Percentiles rank a stretch among this genome's conserved stretches.
These are phyloP conservation scores for Collichthys lucidus DNA, from an alignment of 2,113 vertebrate genomes.

Conservation along the genomic window DNA sequence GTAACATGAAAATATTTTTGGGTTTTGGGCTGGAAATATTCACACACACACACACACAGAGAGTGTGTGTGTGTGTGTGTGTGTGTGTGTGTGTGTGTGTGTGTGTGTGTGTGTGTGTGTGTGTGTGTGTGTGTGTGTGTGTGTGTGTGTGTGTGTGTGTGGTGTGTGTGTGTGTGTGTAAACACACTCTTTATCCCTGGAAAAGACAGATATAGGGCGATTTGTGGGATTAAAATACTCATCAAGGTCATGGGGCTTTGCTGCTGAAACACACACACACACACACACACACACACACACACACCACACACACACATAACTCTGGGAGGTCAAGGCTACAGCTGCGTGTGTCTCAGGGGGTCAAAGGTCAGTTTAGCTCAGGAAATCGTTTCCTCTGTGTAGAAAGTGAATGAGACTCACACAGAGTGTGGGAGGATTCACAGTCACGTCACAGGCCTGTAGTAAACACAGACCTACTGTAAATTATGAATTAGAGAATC, in stretches of 20 bases:
- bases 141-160: too few species aligned
- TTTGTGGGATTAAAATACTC: constrained; percentile 61
- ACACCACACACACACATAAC: constrained; percentile 15
- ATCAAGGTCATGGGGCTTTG: constrained; percentile 45
- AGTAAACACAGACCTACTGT: neutral
- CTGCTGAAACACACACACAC: constrained; percentile 24
- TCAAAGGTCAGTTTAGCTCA: constrained; percentile 28
- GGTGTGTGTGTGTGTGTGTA: too few species aligned
- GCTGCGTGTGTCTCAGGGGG: constrained; percentile 11
- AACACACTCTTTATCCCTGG: constrained; percentile 53
- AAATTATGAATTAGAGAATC: neutral
- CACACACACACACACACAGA: too few species aligned
- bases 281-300: too few species aligned
- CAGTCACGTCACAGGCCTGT: too few species aligned
- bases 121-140: too few species aligned
- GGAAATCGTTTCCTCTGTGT: neutral
- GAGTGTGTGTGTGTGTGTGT: too few species aligned
- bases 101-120: too few species aligned
- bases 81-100: too few species aligned
- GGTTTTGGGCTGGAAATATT: constrained; percentile 11
- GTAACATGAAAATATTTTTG: neutral
- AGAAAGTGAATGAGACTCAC: neutral
- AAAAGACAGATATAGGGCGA: constrained; percentile 48
- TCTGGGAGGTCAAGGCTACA: constrained; percentile 2
- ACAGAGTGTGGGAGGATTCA: neutral